Evolutionary conservation across 1,140 invertebrate genomes (phyloP), one percentile per base, ranked within the genome.

Genomic region (Saccostrea cuccullata): DNA sequence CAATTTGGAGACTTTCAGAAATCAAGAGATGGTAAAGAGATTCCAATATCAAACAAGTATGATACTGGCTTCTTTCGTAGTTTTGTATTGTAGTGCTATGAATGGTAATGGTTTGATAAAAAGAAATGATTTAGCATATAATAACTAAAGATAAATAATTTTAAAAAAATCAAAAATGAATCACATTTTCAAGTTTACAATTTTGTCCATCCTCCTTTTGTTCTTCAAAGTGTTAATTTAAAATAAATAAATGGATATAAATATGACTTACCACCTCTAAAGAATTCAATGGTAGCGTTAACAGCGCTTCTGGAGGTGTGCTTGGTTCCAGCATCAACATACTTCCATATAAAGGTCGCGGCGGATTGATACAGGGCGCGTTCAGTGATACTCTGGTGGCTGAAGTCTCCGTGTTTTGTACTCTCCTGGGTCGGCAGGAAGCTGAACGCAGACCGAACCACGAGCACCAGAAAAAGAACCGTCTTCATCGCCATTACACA

Each of bases 351-450:
- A 77, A 77, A 77, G 11, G 30, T 15, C 13, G 23, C 70, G 11
- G 70, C 70, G 15, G 70, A 77, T 77, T 77, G 26, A 77, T 77
- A 77, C 2, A 77, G 70, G 23, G 70, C 70, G 70, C 70, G 70
- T 30, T 77, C 70, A 15, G 70, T 77, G 70, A 77, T 77, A 77
- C 70, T 77, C 26, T 77, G 70, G 12, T 77, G 70, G 70, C 70
- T 77, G 70, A 13, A 77, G 26, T 77, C 70, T 77, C 70, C 70
- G 3, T 30, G 23, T 30, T 77, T 77, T 3, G 23, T 26, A 13
- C 70, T 77, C 30, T 77, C 70, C 70, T 77, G 70, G 3, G 70
- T 77, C 4, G 70, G 23, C 13, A 36, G 26, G 26, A 77, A 77
- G 23, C 70, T 36, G 26, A 77, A 36, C 70, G 15, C 70, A 11